Evolutionary conservation across 2,797 vertebrate species (phyloP), one percentile per base, ranked within the genome.

Genomic region (Orientallactaga sibirica): DNA sequence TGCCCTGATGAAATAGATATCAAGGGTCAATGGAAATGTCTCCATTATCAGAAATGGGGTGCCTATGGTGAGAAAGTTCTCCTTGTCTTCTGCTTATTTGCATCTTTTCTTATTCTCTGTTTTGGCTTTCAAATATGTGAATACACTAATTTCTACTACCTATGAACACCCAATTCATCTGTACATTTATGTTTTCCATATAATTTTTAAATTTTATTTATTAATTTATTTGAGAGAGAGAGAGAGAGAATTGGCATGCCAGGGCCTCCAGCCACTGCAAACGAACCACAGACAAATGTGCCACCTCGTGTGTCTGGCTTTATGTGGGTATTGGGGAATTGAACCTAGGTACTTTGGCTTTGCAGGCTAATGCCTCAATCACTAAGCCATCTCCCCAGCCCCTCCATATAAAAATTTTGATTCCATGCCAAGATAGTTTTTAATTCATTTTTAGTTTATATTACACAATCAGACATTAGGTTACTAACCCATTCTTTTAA

Each of bases 161-260:
- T 79, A 43, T 67, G 64, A 71, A 25, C 16, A 75, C 92, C 52
- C 81, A 55, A 85, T 71, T 62, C 29, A 83, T 92, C 83, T 82
- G 55, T 73, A 12, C 24, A 75, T 10, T 67, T 88, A 58, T 37
- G 2, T 68, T 91, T 61, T 24, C 76, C n/a, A n/a, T n/a, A 29
- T 73, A 25, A 92, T 37, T 37, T 37, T 37, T 2, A 37, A 37
- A 37, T 2, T 37, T 37, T 37, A 37, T 37, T 37, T 37, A 37
- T 37, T 37, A 2, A 37, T 37, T 37, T 37, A n/a, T n/a, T n/a
- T n/a, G n/a, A n/a, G n/a, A n/a, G 33, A 37, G 33, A 37, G 33
- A 37, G 33, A 37, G 33, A 37, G 33, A 37, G 33, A 37, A 37
- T 37, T 37, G 33, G 33, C 33, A 37, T 37, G 33, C 33, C 33